Evolutionary conservation across 2,888 invertebrate species (phyloP), one percentile per base, ranked within the genome.

Genomic region (Patella ulyssiponensis): DNA sequence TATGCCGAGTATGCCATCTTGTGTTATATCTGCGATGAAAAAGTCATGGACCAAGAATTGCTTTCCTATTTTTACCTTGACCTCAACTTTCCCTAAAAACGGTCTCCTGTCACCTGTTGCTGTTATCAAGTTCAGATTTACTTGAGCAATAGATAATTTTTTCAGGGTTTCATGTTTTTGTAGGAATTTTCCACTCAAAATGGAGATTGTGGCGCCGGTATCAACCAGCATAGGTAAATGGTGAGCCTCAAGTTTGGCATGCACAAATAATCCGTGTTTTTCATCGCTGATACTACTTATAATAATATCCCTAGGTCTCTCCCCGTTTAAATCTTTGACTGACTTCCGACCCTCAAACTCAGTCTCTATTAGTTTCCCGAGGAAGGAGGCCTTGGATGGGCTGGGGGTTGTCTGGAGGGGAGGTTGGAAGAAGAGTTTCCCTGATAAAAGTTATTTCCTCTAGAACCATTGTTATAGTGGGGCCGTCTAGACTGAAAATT

Each of bases 1-100:
- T 27, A 71, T 44, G 17, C 71, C 71, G n/a, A 71, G 44, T 71
- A 71, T 71, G 9, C 33, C 71, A 71, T 51, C 15, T 71, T 71
- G 71, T 51, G 33, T 71, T 33, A 71, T 71, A 27, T 71, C 71
- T 27, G 71, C 71, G 33, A 71, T 71, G 44, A 71, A 44, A 51
- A 71, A 71, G 20, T 71, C 71, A 71, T 71, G 17, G n/a, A 11
- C 44, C 52, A 71, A 27, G 9, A 27, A n/a, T 14, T n/a, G n/a
- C 12, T n/a, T 27, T 17, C 71, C 23, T 51, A 71, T 20, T 14
- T 71, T 5, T 51, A 71, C 33, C 15, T 56, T 56, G n/a, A 56
- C n/a, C n/a, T 56, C n/a, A 14, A 15, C 15, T 56, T 56, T 56
- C n/a, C 56, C 56, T 17, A n/a, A 56, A 56, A 56, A 56, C 4